Conservation (phyloP, 1,140 invertebrate genomes). For the Temnothorax curvispinosus region DNA sequence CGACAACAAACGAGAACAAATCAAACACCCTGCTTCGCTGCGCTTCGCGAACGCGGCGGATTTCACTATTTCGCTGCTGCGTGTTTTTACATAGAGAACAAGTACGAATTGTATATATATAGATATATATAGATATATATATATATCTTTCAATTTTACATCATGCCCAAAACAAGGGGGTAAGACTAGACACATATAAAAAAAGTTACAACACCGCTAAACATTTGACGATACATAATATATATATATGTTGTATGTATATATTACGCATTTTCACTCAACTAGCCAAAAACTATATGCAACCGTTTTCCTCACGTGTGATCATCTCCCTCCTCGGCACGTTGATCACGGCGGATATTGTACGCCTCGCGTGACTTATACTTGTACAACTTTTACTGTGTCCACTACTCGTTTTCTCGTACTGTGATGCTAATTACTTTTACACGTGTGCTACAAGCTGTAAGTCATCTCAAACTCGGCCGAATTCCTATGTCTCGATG, state of each 20-base stretch:
- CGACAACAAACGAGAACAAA: conserved; percentile 75
- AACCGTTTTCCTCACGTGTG: conserved; percentile 61
- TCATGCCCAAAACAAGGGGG: conserved; percentile 84
- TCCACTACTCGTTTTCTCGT: conserved; percentile 39
- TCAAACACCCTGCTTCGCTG: conserved; percentile 50
- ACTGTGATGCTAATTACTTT: conserved; percentile 51
- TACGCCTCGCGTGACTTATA: conserved; percentile 32
- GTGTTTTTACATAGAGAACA: conserved; percentile 76
- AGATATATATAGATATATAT: not conserved
- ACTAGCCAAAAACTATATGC: conserved; percentile 76
- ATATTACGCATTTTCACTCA: conserved; percentile 78
- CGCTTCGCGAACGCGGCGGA: not conserved
- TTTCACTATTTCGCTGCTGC: conserved; percentile 69
- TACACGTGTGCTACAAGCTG: conserved; percentile 53
- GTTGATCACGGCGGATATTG: not conserved
- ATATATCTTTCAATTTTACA: conserved; percentile 79
- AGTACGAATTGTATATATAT: conserved; percentile 75
- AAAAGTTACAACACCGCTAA: conserved; percentile 83
- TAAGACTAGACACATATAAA: conserved; percentile 84
- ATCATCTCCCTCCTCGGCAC: conserved; percentile 19
- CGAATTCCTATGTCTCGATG: conserved; percentile 50
- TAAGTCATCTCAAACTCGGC: conserved; percentile 41
- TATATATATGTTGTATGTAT: conserved; percentile 68
- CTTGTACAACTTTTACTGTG: conserved; percentile 42
- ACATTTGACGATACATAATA: conserved; percentile 81